Base-by-base conservation (phyloP, 1,140 invertebrate species). In the Chymomyza costata region DNA sequence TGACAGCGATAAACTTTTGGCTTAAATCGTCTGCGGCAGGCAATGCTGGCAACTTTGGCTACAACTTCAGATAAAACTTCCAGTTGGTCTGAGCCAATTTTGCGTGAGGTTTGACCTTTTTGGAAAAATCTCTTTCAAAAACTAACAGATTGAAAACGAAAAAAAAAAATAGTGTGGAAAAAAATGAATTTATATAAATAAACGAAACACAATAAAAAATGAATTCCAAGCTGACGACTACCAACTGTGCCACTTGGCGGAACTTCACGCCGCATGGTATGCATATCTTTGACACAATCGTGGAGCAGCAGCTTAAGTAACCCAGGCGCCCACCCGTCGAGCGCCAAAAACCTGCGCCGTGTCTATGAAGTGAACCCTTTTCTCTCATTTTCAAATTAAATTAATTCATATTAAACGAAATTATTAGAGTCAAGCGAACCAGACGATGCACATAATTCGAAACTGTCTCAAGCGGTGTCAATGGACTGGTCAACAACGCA, bases 211-310 rank as follows among this genome's bases (percentile, higher is more conserved):
- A 45, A 18, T 40, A 21, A 21, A 41, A 18, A 18, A 21, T 18
- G 19, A 8, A 7, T 17, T 14, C 18, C 51, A 25, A n/a, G 39
- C 19, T n/a, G 38, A 37, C 61, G 70, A 80, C 71, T 66, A 71
- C 71, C 71, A 76, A 76, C 71, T 76, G 71, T 76, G 71, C 71
- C n/a, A 76, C 80, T 76, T 80, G 73, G 71, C 73, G 71, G 71
- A 76, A 76, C 71, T 76, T 76, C 71, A 66, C 66, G 62, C 71
- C 71, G 54, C 71, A 76, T 80, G 71, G 71, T 71, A 78, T 73
- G 71, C 73, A 71, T 76, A 76, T 76, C 71, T 76, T 76, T 76
- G 71, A 76, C 71, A 76, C 71, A 76, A 76, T 76, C 71, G n/a
- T n/a, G n/a, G n/a, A n/a, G n/a, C n/a, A n/a, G n/a, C n/a, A n/a